Evolutionary conservation across 1,140 invertebrate species (phyloP), one percentile per base, ranked within the genome.

Genomic region (Liolophura sinensis): DNA sequence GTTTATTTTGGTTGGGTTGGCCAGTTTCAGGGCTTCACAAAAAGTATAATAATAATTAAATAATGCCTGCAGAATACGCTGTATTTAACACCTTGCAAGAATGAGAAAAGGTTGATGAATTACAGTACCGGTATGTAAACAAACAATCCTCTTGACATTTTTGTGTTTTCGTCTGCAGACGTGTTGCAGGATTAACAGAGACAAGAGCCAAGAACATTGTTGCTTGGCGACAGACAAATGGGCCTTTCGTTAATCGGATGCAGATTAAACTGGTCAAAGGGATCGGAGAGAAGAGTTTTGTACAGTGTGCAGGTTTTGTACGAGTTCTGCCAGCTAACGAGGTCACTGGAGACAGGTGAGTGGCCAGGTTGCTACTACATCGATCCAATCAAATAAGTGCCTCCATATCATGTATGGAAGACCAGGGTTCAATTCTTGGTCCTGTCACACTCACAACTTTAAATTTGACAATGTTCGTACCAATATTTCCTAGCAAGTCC

Each of bases 271-370:
- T 90, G 61, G 91, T 96, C 0, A 89, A 89, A 61, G 91, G 92
- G 20, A 91, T 97, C 61, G 94, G 94, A 0, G 87, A 87, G 18
- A 91, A 94, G 76, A 90, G 90, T 0, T 96, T 90, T 79, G 90
- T 94, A 74, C 95, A 96, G 73, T 95, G 93, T 80, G 92, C 92
- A 22, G 95, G 94, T 0, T 97, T 96, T 80, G 86, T 96, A 16
- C 88, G 92, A 70, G 60, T 78, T 7, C 46, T 61, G 25, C 15
- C n/a, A 5, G 31, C 9, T 40, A 40, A 16, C 31, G 15, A 20
- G 46, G 22, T 31, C 15, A 25, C n/a, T 16, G 15, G 14, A 54
- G 47, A 50, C 50, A 56, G 27, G 1, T 22, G 18, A 57, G 22
- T 46, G 16, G 31, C 18, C 27, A 51, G 22, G 16, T 25, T 15